Evolutionary conservation across 1,140 invertebrate genomes (phyloP).

Genomic region (Euwallacea similis): DNA sequence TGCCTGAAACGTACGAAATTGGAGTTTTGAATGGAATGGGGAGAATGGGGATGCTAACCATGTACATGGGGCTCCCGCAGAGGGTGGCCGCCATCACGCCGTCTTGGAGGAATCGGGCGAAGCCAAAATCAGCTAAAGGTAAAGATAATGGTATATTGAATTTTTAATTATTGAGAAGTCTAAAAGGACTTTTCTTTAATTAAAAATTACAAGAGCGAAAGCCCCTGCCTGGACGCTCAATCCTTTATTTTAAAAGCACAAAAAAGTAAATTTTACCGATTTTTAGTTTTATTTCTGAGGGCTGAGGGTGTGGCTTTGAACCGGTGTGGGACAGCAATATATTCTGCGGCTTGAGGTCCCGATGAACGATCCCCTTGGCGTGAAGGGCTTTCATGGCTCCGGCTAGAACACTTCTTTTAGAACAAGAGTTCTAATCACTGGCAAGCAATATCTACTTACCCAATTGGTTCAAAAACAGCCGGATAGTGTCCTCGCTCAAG

Average conservation of each 20-base stretch:
- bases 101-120: constrained; percentile 96
- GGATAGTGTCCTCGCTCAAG: constrained; percentile 95
- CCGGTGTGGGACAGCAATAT: constrained; percentile 87
- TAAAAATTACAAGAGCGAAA: too few species aligned
- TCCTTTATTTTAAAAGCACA: background rate
- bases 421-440: background rate
- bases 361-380: constrained; percentile 96
- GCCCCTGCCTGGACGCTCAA: too few species aligned
- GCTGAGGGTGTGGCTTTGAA: constrained; percentile 75
- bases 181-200: background rate
- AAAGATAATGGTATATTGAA: constrained; percentile 10
- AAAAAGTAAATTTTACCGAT: constrained; percentile 67
- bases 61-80: constrained; percentile 99
- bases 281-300: constrained; percentile 92
- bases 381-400: constrained; percentile 96
- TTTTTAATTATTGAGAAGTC: background rate
- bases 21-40: background rate
- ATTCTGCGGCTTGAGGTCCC: constrained; percentile 98
- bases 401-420: constrained; percentile 59
- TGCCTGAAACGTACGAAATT: constrained; percentile 63
- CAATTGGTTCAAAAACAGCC: constrained; percentile 92
- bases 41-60: constrained; percentile 65
- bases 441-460: constrained; percentile 58
- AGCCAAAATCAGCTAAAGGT: constrained; percentile 93
- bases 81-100: constrained; percentile 99